Conservation (phyloP, 2,888 invertebrate species). For the Zeuzera pyrina region DNA sequence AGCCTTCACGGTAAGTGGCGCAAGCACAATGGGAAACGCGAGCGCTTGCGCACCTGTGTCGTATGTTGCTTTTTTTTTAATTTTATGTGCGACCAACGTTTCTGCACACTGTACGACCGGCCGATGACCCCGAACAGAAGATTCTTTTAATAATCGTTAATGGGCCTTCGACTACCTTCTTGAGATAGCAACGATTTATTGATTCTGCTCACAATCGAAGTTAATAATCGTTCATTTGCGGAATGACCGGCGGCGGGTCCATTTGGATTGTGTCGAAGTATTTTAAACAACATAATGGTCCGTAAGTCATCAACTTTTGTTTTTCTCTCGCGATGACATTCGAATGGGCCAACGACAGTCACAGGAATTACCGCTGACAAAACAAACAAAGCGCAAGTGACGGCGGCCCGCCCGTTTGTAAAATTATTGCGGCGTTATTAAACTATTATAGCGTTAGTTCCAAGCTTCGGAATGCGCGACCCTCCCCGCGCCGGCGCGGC, state of each 20-base stretch:
- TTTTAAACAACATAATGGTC: conserved; percentile 26
- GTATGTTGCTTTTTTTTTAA: conserved; percentile 38
- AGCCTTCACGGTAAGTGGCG: conserved; percentile 34
- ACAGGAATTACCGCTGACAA: conserved; percentile 18
- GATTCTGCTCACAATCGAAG: neutral
- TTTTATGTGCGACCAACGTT: conserved; percentile 47
- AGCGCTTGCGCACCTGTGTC: conserved; percentile 58
- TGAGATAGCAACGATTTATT: too few species aligned
- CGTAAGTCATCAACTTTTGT: conserved; percentile 30
- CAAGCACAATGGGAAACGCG: conserved; percentile 49
- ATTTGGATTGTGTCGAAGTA: conserved; percentile 14
- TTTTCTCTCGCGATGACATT: conserved; percentile 26
- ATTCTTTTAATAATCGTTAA: too few species aligned
- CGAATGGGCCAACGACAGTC: conserved; percentile 30
- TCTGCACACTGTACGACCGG: conserved; percentile 43
- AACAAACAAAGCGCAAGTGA: too few species aligned
- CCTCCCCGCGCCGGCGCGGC: conserved; percentile 15
- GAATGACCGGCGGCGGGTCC: conserved; percentile 2
- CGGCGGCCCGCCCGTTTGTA: too few species aligned
- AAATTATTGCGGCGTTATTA: too few species aligned
- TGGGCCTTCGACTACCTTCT: too few species aligned
- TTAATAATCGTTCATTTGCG: conserved; percentile 1
- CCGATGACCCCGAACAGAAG: conserved; percentile 43
- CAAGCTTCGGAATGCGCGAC: conserved; percentile 26
- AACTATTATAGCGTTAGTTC: too few species aligned